Base-by-base conservation (phyloP, 2,113 vertebrate species). In the Psilopogon haemacephalus region DNA sequence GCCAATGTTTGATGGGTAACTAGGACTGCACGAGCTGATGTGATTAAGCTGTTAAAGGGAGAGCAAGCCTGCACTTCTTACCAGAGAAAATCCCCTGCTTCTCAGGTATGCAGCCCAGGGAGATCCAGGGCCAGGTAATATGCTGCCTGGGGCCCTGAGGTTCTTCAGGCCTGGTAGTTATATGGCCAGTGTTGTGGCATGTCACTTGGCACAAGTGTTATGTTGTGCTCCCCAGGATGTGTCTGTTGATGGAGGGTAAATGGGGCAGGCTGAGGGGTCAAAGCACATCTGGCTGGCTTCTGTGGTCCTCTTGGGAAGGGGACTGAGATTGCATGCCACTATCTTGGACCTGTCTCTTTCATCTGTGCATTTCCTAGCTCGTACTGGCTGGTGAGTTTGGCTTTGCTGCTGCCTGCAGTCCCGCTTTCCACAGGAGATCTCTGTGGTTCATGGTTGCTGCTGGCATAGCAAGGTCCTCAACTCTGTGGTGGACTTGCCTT, bases 101-200 rank as follows among this genome's bases (percentile, higher is more conserved):
- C 93, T 95, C 95, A 92, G 96, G 89, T 96, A 96, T n/a, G 92
- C 9, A 23, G 76, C 62, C 86, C 93, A 78, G 77, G 77, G 92
- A 85, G 79, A 64, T 62, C 63, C 70, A 40, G 82, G 77, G 75
- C 82, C 48, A 3, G 3, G 78, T 60, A 32, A 35, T 0, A 0
- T 4, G 4, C 58, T 89, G 79, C 63, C 75, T 1, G 6, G 35
- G 13, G 11, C 48, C 21, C 58, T 2, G 2, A 23, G 35, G 28
- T 65, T 68, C 70, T 78, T 62, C 1, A 2, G 56, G 40, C 77
- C 67, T 1, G 0, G 46, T 55, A 67, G 65, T 37, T 63, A 14
- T 69, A 35, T 74, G 86, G 56, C 70, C 65, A 27, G 71, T 37
- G 52, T 35, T 79, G n/a, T 2, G 6, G 58, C 1, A 1, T 64